phyloP scores from a whole-genome alignment of 2,797 vertebrate species.

The Botia kubotai region DNA sequence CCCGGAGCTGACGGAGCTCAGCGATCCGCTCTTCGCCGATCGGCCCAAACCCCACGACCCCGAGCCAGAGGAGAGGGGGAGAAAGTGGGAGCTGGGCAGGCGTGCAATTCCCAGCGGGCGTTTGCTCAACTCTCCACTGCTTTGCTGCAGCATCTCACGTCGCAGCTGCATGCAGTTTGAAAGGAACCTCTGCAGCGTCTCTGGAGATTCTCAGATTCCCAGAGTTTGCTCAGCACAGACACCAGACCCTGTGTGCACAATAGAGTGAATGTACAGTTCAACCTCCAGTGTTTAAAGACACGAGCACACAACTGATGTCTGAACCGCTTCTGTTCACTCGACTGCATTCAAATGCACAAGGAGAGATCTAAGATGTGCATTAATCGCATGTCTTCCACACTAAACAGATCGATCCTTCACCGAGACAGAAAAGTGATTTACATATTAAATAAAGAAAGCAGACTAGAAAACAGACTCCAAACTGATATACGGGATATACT shows the following conservation, averaged over 20 bases:
- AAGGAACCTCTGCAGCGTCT: constrained; percentile 12
- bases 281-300: constrained; percentile 35
- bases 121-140: constrained; percentile 77
- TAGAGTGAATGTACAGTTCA: constrained; percentile 19
- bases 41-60: constrained; percentile 77
- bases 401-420: constrained; percentile 9
- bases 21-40: constrained; percentile 77
- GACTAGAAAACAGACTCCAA: constrained; percentile 16
- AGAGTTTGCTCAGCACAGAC: constrained; percentile 33
- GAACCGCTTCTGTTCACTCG: constrained; percentile 19
- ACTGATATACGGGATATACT: not conserved
- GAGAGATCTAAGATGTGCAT: constrained; percentile 15
- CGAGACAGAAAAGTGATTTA: constrained; percentile 15
- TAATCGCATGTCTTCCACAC: constrained; percentile 10
- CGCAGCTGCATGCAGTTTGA: constrained; percentile 77
- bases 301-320: constrained; percentile 8
- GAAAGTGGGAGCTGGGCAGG: constrained; percentile 82
- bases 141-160: constrained; percentile 84
- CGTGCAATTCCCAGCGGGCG: constrained; percentile 81
- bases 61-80: constrained; percentile 65
- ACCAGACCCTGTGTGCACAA: constrained; percentile 40
- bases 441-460: constrained; percentile 23
- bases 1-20: constrained; percentile 81
- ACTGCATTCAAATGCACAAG: constrained; percentile 1
- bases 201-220: constrained; percentile 35